Conservation (phyloP, 1,140 invertebrate species). For the Drosophila sp. region DNA sequence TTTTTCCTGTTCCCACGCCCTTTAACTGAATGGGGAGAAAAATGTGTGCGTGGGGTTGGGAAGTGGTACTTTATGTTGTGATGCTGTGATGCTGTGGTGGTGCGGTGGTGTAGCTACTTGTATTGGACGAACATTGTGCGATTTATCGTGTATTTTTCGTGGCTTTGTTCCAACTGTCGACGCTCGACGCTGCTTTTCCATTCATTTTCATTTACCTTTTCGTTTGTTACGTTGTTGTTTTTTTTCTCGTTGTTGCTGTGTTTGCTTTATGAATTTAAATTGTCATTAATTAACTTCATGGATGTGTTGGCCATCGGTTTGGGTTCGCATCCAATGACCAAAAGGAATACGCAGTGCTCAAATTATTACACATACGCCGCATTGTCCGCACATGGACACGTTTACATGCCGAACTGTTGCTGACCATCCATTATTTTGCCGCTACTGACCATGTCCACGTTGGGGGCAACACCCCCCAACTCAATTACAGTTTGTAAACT, state of each 20-base stretch:
- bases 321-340: not conserved
- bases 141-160: slow-evolving; percentile 58
- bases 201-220: slow-evolving; percentile 82
- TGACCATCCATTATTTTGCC: slow-evolving; percentile 71
- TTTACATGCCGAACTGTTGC: slow-evolving; percentile 18
- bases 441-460: not conserved
- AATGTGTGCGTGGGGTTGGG: not conserved
- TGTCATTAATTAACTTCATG: slow-evolving; percentile 78
- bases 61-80: not conserved
- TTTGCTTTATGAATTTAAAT: slow-evolving; percentile 83
- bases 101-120: not conserved
- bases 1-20: slow-evolving; percentile 25
- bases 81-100: too few relatives aligned
- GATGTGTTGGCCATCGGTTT: slow-evolving; percentile 19
- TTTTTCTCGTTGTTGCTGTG: too few relatives aligned
- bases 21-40: not conserved
- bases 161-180: slow-evolving; percentile 61
- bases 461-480: slow-evolving; percentile 51
- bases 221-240: slow-evolving; percentile 62
- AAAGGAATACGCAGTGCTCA: slow-evolving; percentile 15
- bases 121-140: slow-evolving; percentile 15
- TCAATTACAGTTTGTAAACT: slow-evolving; percentile 83
- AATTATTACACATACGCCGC: slow-evolving; percentile 76
- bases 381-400: slow-evolving; percentile 23
- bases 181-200: slow-evolving; percentile 55